These are phyloP conservation scores for Chalcis sispes DNA, from an alignment of 2,888 invertebrate genomes.

Conservation along the genomic window DNA sequence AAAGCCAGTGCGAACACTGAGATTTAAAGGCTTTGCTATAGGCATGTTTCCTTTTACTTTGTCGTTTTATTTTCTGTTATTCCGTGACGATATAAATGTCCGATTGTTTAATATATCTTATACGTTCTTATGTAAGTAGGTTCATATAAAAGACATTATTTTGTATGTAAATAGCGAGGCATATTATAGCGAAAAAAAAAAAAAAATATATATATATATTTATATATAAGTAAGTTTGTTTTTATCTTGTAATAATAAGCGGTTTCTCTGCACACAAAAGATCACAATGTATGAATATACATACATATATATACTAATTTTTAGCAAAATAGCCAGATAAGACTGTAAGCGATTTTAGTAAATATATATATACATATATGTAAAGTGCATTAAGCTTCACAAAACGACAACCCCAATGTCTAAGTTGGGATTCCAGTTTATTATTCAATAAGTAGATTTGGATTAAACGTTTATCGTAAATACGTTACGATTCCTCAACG, in stretches of 20 bases:
- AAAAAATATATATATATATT: not conserved
- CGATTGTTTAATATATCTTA: too few species aligned
- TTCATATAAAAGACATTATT: too few species aligned
- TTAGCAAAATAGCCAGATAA: not conserved
- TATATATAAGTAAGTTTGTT: conserved; percentile 8
- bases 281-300: conserved; percentile 1
- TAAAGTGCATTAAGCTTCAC: conserved; percentile 31
- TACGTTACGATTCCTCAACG: conserved; percentile 22
- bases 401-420: conserved; percentile 48
- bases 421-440: conserved; percentile 48
- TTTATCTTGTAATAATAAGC: conserved; percentile 45
- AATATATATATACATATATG: conserved; percentile 20
- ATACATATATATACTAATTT: too few species aligned
- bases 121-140: too few species aligned
- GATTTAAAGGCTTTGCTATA: not conserved
- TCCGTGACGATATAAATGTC: too few species aligned
- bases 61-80: too few species aligned
- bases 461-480: conserved; percentile 34
- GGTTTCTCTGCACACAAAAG: conserved; percentile 43
- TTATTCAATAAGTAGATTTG: not conserved
- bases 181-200: too few species aligned
- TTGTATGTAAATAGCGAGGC: too few species aligned
- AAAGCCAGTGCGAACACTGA: conserved; percentile 37
- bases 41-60: not conserved
- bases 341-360: conserved; percentile 26